Conservation (phyloP, 2,113 vertebrate species). For the Paraplagusia blochii region DNA sequence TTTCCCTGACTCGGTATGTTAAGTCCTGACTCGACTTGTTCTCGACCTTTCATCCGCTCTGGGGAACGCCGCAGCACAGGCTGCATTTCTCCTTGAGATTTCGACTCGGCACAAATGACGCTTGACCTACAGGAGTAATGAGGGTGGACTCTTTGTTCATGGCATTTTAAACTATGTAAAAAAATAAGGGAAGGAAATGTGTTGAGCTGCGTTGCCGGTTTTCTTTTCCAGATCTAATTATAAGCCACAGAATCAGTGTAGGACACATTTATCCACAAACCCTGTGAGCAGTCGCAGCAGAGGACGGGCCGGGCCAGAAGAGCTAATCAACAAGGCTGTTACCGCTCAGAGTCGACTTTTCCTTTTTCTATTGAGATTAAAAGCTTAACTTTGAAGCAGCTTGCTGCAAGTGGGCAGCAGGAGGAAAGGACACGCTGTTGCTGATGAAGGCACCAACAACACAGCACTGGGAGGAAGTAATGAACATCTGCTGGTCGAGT, state of each 20-base stretch:
- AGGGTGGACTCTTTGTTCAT: neutral
- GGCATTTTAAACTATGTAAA: conserved; percentile 33
- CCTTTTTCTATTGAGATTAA: conserved; percentile 5
- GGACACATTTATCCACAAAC: conserved; percentile 28
- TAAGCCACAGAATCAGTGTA: conserved; percentile 35
- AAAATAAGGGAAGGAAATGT: conserved; percentile 8
- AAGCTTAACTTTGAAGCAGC: conserved; percentile 30
- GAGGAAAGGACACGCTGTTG: neutral
- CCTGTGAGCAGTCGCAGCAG: conserved; percentile 23
- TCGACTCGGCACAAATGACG: conserved; percentile 1
- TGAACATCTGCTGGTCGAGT: conserved; percentile 45
- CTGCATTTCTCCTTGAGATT: neutral
- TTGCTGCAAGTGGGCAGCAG: too few relatives aligned
- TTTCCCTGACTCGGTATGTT: neutral
- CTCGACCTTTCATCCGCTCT: neutral
- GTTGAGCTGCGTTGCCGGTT: conserved; percentile 17
- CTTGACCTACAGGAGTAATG: conserved; percentile 24
- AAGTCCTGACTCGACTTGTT: conserved; percentile 1
- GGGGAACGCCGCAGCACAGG: neutral
- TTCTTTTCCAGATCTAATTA: conserved; percentile 59
- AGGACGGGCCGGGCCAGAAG: neutral
- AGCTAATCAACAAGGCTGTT: conserved; percentile 32
- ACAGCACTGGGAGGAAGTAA: conserved; percentile 29
- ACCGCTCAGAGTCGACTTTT: neutral
- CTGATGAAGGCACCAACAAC: conserved; percentile 16